Percentiles rank a stretch among this genome's conserved stretches.
These are phyloP conservation scores for Notechis scutatus DNA, from an alignment of 2,113 vertebrate species.

Conservation along the genomic window DNA sequence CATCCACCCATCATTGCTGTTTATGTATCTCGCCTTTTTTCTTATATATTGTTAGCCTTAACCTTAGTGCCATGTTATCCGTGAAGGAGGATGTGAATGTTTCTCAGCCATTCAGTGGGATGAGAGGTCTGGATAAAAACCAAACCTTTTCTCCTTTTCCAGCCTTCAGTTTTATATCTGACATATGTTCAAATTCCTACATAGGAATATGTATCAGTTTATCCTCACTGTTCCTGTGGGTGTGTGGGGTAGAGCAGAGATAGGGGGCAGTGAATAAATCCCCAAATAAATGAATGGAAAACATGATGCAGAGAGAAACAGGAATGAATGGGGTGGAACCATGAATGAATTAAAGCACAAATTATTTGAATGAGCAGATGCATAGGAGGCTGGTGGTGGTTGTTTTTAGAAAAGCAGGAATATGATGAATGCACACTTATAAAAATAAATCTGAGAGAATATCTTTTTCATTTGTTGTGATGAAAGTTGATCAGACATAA, in stretches of 20 bases:
- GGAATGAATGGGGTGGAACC: not conserved
- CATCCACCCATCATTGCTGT: not conserved
- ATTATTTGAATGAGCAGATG: not conserved
- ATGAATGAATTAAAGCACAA: not conserved
- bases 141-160: not conserved
- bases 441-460: not conserved
- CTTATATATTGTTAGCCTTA: not conserved
- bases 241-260: not conserved
- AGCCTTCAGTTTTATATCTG: not conserved
- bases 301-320: not conserved
- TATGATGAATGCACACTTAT: not conserved
- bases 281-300: constrained; percentile 13
- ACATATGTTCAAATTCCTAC: not conserved
- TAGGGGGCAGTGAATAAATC: not conserved
- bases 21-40: not conserved
- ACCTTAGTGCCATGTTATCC: not conserved
- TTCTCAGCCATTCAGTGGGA: not conserved
- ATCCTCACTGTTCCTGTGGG: not conserved
- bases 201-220: not conserved
- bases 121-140: not conserved
- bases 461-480: not conserved
- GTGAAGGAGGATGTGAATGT: not conserved
- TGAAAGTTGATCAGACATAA: not conserved
- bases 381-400: too few relatives aligned
- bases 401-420: not conserved